Evolutionary conservation across 2,888 invertebrate genomes (phyloP).

Genomic region (Cantharis rustica): DNA sequence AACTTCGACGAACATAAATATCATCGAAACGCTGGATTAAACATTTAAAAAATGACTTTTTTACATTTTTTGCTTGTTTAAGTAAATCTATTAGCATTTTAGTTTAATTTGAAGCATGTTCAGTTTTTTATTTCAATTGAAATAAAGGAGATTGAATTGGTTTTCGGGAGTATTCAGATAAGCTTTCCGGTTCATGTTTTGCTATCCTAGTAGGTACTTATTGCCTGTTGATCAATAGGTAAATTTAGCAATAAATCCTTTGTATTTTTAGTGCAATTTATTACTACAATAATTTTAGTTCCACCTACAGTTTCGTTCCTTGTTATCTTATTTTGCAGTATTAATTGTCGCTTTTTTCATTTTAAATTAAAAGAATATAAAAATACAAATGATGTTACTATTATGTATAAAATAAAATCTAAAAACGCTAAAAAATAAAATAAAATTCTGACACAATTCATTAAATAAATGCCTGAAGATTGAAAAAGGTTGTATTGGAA

Average conservation of each 20-base stretch:
- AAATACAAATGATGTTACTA: too few relatives aligned
- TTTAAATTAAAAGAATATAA: background rate
- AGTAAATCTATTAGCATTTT: background rate
- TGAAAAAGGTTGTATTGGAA: background rate
- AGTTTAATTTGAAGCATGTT: background rate
- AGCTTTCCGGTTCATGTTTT: background rate
- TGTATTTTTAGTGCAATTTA: background rate
- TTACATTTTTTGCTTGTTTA: background rate
- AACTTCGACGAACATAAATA: background rate
- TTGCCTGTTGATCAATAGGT: background rate
- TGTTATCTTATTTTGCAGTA: too few relatives aligned
- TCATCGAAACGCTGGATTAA: background rate
- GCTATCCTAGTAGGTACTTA: background rate
- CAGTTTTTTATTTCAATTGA: background rate
- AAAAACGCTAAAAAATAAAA: background rate
- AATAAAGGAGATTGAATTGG: background rate
- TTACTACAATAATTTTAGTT: background rate
- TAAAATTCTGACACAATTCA: background rate
- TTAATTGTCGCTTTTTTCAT: background rate
- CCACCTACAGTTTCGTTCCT: background rate
- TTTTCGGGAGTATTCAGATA: background rate
- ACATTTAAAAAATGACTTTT: background rate
- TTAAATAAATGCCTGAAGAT: background rate
- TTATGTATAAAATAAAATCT: too few relatives aligned
- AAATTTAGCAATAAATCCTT: background rate